Conservation (phyloP, 2,888 invertebrate species). For the Seira musarum region DNA sequence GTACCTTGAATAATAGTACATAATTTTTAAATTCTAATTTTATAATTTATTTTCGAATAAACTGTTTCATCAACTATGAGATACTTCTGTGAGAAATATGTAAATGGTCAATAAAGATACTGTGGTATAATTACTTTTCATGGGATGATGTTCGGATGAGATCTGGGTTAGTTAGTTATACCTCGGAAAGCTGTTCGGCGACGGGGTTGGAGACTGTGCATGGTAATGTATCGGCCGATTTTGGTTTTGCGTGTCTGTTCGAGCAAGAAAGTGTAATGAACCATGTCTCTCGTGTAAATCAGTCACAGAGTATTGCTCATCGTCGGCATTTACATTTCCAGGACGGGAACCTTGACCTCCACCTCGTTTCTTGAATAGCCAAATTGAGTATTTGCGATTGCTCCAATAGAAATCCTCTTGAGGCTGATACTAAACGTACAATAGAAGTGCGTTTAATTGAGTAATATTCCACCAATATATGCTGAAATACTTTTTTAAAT, state of each 20-base stretch:
- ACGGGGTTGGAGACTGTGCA: conserved; percentile 19
- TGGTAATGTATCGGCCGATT: conserved; percentile 37
- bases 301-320: conserved; percentile 38
- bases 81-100: too few species aligned
- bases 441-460: background rate
- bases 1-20: too few species aligned
- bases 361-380: conserved; percentile 25
- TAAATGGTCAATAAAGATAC: too few species aligned
- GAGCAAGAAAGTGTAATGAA: conserved; percentile 47
- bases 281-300: conserved; percentile 39
- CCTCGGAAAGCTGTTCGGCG: conserved; percentile 21
- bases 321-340: too few species aligned
- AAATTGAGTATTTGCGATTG: conserved; percentile 44
- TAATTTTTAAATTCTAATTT: too few species aligned
- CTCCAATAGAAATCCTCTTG: conserved; percentile 52
- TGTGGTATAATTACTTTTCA: too few species aligned
- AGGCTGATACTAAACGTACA: background rate
- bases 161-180: conserved; percentile 15
- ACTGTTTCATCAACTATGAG: too few species aligned
- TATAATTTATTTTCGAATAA: too few species aligned
- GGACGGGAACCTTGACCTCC: too few species aligned
- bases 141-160: too few species aligned
- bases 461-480: background rate
- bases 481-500: background rate
- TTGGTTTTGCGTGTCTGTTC: conserved; percentile 1